These are phyloP conservation scores for Gavia stellata DNA, from an alignment of 2,113 vertebrate genomes.

Conservation along the genomic window DNA sequence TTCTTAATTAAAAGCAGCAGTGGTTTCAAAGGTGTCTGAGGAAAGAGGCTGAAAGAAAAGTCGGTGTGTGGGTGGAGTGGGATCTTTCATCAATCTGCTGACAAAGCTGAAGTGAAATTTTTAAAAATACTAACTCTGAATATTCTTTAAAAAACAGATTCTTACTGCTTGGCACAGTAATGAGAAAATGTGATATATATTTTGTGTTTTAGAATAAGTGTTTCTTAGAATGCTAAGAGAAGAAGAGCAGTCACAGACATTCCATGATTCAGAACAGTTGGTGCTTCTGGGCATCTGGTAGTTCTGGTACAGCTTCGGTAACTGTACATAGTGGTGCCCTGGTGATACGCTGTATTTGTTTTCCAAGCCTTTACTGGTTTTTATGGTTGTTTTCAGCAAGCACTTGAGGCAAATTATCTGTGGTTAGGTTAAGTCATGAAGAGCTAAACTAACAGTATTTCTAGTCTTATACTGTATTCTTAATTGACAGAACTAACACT, in stretches of 20 bases:
- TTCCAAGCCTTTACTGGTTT: neutral
- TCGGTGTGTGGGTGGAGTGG: neutral
- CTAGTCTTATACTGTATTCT: neutral
- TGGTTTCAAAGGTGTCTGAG: neutral
- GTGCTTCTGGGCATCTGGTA: neutral
- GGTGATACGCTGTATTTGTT: neutral
- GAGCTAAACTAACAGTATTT: neutral
- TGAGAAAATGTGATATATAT: neutral
- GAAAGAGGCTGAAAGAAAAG: neutral
- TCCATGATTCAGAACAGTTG: neutral
- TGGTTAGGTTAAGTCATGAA: neutral
- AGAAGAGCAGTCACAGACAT: fast-evolving
- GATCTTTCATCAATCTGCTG: neutral
- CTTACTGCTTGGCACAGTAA: neutral
- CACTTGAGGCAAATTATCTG: neutral
- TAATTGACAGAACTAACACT: neutral
- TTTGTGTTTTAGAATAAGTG: neutral
- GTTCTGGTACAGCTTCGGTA: neutral
- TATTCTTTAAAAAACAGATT: neutral
- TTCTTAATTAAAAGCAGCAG: neutral
- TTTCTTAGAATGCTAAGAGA: neutral
- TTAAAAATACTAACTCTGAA: neutral
- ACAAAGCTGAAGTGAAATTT: neutral
- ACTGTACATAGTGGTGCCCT: neutral
- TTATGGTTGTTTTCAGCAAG: neutral